Base-by-base conservation (phyloP, 2,113 vertebrate species). In the Mastomys natalensis region DNA sequence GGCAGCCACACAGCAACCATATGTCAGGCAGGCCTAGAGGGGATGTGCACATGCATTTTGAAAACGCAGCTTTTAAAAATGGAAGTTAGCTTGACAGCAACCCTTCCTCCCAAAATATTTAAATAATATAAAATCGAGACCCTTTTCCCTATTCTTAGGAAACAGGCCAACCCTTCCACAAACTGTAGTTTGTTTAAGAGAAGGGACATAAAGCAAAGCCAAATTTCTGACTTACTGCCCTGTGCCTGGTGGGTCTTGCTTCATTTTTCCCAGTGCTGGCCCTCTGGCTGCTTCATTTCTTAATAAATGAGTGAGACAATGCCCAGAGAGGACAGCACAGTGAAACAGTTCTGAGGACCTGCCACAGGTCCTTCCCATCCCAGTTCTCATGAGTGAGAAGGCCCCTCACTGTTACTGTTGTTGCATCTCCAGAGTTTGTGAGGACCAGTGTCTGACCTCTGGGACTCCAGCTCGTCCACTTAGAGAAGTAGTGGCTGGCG, bases 1-100 rank as follows among this genome's bases (percentile, higher is more conserved):
- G 43, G 68, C 9, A 53, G 0, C 13, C 3, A 0, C 37, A 40
- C 31, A 53, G 9, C 8, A 43, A 64, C 62, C 26, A 2, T 2
- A 6, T 29, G 1, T 31, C 68, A 66, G 53, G 13, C 45, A 21
- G 8, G 51, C 51, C 66, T 45, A 8, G 7, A 40, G 24, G n/a
- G 7, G 45, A 37, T 84, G 2, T 86, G 48, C 92, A 82, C 64
- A n/a, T 31, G 70, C 1, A 19, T 87, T 86, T 88, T 66, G 51
- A 62, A 93, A 88, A 89, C 66, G 34, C 53, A 51, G 10, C 3
- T 77, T 88, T 48, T 90, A 24, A 12, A 89, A 90, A 84, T 11
- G 72, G 68, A 89, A 58, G 21, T 11, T 34, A 62, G n/a, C 66
- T 87, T 72, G 91, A 60, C 21, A 43, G 21, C 72, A 24, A 43